Base-by-base conservation (phyloP, 92 coral and sea anemone genomes). In the Epizoanthus fatuus region DNA sequence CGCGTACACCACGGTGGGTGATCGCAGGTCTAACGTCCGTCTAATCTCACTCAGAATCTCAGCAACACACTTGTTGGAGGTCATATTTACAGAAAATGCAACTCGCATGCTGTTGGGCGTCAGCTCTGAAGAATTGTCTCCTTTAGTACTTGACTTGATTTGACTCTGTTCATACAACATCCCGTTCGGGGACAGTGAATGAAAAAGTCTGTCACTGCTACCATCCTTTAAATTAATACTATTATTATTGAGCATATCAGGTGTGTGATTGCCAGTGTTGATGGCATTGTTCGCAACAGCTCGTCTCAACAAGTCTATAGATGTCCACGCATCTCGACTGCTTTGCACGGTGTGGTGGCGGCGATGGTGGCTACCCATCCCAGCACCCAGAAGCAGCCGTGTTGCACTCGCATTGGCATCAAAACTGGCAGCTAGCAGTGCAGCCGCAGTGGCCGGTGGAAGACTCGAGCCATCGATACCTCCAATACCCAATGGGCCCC, bases 331-430 rank as follows among this genome's bases (percentile, higher is more conserved):
- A 17, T 97, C 99, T 58, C 94, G 97, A 59, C 91, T 81, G 16
- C 98, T 79, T 15, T 92, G 96, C 32, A 88, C 99, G 20, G 99
- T 95, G 89, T 95, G 99, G 80, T 95, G 97, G 45, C 99, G 95
- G 32, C 93, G 93, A 79, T 93, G 99, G 81, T 93, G 99, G 49
- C 92, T 75, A 20, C 93, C 81, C 42, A 80, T 93, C 54, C 94
- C 89, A 7, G 90, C 58, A 73, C 69, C 78, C 32, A 86, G 89
- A 17, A 84, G 72, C 13, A 86, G 86, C 10, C 88, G 84, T 63
- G 93, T 53, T 16, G 86, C 79, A 54, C 86, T 87, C 63, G 98
- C 95, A 62, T 91, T 92, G 59, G 90, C 86, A 32, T 91, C 87
- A 51, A 91, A 80, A 14, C 94, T 86, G 70, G 98, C 91, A 1